Evolutionary conservation across 2,888 invertebrate species (phyloP), one percentile per base, ranked within the genome.

Genomic region (Diarsia brunnea): DNA sequence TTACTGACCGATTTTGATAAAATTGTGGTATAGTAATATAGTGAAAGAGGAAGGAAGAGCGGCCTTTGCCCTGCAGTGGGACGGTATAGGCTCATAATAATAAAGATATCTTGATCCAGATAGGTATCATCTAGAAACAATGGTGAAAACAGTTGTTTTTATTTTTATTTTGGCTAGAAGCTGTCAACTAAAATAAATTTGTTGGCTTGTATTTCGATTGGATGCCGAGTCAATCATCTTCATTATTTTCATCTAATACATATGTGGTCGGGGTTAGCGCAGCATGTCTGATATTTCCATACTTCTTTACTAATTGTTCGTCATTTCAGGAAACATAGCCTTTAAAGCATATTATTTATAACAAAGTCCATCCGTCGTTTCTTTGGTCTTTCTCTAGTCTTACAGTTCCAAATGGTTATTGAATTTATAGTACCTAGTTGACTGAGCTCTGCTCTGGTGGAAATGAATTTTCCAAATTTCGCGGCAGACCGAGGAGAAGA

Each of bases 21-120:
- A 45, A 58, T 55, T 64, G 16, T 58, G 24, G 10, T 27, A 77
- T 78, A n/a, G n/a, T n/a, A n/a, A n/a, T n/a, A n/a, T n/a, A n/a
- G n/a, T n/a, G n/a, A n/a, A n/a, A n/a, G n/a, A n/a, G n/a, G n/a
- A n/a, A n/a, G n/a, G n/a, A n/a, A n/a, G n/a, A n/a, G n/a, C n/a
- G n/a, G n/a, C n/a, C n/a, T n/a, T n/a, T n/a, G n/a, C n/a, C n/a
- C n/a, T n/a, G n/a, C n/a, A n/a, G n/a, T n/a, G n/a, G n/a, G n/a
- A n/a, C n/a, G n/a, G n/a, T n/a, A n/a, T n/a, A n/a, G n/a, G n/a
- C n/a, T n/a, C n/a, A n/a, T n/a, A n/a, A n/a, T n/a, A n/a, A n/a
- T n/a, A n/a, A n/a, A n/a, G n/a, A n/a, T n/a, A n/a, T 0, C 0
- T 72, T 43, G 58, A 24, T 72, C 27, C 11, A 61, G 61, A 55